Percentiles rank a stretch among this genome's conserved stretches.
Conservation (phyloP, 2,888 invertebrate species). For the Griposia aprilina region DNA sequence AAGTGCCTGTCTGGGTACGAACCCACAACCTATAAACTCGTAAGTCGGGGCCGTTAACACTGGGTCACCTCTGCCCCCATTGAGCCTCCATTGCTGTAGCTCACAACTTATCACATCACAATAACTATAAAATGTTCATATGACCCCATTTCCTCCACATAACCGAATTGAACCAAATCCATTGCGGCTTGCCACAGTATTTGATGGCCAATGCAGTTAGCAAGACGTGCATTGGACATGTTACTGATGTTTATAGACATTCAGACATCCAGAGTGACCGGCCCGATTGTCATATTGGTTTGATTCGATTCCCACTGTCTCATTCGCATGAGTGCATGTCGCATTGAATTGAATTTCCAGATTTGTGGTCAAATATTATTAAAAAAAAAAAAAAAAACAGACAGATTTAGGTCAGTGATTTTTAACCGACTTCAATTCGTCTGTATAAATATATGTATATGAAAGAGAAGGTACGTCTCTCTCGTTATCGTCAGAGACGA, state of each 20-base stretch:
- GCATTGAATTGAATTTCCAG: not conserved
- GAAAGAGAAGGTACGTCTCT: too few relatives aligned
- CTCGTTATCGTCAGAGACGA: too few relatives aligned
- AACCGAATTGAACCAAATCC: conserved; percentile 33
- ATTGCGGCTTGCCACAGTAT: conserved; percentile 27
- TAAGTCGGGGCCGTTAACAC: too few relatives aligned
- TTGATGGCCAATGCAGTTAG: conserved; percentile 40
- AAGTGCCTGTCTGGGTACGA: too few relatives aligned
- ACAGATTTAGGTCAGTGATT: too few relatives aligned
- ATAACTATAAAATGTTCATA: not conserved
- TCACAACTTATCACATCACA: not conserved
- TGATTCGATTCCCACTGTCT: conserved; percentile 27
- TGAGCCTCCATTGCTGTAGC: not conserved
- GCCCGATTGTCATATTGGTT: conserved; percentile 33
- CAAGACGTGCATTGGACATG: conserved; percentile 55
- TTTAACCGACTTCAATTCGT: too few relatives aligned
- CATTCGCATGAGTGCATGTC: too few relatives aligned
- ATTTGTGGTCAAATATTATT: not conserved
- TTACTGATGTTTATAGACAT: conserved; percentile 64
- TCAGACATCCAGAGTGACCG: conserved; percentile 46
- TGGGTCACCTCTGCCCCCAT: too few relatives aligned
- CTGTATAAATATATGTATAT: not conserved
- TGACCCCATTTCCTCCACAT: conserved; percentile 2
- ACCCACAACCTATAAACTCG: too few relatives aligned
- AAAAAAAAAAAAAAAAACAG: too few relatives aligned